Base-by-base conservation (phyloP, 1,140 invertebrate species). In the Eumeta japonica region DNA sequence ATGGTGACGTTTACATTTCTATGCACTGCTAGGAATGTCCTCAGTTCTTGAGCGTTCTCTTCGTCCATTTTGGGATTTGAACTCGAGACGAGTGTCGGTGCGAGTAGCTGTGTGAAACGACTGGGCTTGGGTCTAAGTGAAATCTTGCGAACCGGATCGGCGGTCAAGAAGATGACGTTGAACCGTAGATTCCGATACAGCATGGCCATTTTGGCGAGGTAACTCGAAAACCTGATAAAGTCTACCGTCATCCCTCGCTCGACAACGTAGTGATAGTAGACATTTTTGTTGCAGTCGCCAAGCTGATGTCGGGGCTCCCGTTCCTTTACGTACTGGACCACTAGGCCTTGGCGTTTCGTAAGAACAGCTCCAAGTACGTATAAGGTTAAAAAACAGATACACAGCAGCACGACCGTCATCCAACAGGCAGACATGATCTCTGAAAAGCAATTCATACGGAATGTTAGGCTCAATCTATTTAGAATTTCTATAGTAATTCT, bases 351-450 rank as follows among this genome's bases (percentile, higher is more conserved):
- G n/a, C n/a, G n/a, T n/a, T n/a, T n/a, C n/a, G n/a, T n/a, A n/a
- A n/a, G n/a, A n/a, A n/a, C n/a, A 34, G 63, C 54, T 3, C 55
- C 62, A 15, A 68, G 39, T 13, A 48, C 53, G 31, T 61, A 68
- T 43, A 68, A 62, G 10, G 62, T 50, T 2, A 68, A 36, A 35
- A 67, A 63, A 7, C 62, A 58, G 44, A 68, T 58, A 20, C 55
- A 55, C 10, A 72, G 30, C 18, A 72, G 36, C 19, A 62, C 58
- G 7, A 59, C 28, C 12, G 62, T 58, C 58, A 72, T 65, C 67
- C 67, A 68, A 44, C 55, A 68, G 7, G 63, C 54, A 9, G 62
- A 65, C 13, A 67, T 35, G 29, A 56, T 55, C 45, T 72, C 67
- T 72, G 64, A 17, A 65, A 68, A 20, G n/a, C n/a, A n/a, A n/a